phyloP scores from a whole-genome alignment of 2,888 invertebrate species.

The Hermaeophaga mercurialis region DNA sequence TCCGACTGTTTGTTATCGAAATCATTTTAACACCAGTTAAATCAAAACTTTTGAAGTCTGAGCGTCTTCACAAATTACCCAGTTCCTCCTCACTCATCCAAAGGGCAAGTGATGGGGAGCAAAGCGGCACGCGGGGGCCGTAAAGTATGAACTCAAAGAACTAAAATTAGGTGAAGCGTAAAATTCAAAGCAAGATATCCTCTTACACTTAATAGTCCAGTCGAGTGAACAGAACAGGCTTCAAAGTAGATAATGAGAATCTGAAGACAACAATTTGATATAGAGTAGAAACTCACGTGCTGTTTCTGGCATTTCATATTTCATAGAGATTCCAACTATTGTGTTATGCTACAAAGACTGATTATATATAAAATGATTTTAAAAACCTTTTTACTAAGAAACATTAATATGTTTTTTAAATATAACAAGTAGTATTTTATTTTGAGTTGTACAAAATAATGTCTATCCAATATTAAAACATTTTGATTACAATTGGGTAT shows the following conservation, averaged over 20 bases:
- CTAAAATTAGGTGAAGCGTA: slow-evolving; percentile 16
- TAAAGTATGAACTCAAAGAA: slow-evolving; percentile 6
- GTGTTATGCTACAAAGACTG: too few species aligned
- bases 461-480: too few species aligned
- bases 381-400: too few species aligned
- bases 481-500: too few species aligned
- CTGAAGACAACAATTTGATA: slow-evolving; percentile 21
- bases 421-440: too few species aligned
- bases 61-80: slow-evolving; percentile 3
- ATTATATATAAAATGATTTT: too few species aligned
- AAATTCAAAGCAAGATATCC: slow-evolving; percentile 25
- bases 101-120: slow-evolving; percentile 1
- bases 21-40: not conserved
- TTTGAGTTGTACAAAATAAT: too few species aligned
- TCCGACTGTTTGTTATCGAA: not conserved
- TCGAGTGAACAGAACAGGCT: slow-evolving; percentile 17
- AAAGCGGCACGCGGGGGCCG: not conserved
- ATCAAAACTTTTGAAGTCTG: not conserved
- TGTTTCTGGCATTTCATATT: slow-evolving; percentile 16
- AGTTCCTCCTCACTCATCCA: not conserved
- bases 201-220: slow-evolving; percentile 18
- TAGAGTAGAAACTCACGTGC: not conserved
- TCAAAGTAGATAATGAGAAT: slow-evolving; percentile 23
- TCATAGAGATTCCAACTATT: not conserved
- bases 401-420: too few species aligned